A percentile compares a stretch with the other conserved stretches of the same genome.
Conservation (phyloP, 1,140 invertebrate species). For the Cheumatopsyche charites region DNA sequence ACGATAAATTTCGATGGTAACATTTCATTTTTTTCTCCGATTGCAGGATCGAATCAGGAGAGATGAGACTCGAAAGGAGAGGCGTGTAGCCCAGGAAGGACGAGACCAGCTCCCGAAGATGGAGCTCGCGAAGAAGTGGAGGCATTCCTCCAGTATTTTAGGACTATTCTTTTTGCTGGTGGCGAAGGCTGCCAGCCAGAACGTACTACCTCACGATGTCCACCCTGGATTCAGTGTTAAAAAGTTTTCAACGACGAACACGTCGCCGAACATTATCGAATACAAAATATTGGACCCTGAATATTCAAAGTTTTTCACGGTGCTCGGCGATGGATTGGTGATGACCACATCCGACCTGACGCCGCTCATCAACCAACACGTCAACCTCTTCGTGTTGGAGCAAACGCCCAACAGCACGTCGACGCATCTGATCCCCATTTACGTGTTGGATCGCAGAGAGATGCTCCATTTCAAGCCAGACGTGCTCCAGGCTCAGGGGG, state of each 20-base stretch:
- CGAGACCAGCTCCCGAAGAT: conserved; percentile 15
- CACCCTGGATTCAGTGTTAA: conserved; percentile 85
- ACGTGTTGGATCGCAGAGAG: conserved; percentile 79
- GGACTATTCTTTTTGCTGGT: conserved; percentile 52
- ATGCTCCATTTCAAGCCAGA: conserved; percentile 77
- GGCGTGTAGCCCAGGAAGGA: conserved; percentile 18
- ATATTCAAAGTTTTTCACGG: conserved; percentile 82
- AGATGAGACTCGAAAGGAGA: conserved; percentile 40
- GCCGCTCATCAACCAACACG: conserved; percentile 77
- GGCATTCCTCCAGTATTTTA: conserved; percentile 26
- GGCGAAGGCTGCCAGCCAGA: conserved; percentile 52
- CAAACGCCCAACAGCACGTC: conserved; percentile 78
- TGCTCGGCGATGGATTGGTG: conserved; percentile 85
- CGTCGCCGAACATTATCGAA: conserved; percentile 60
- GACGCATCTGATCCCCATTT: conserved; percentile 79
- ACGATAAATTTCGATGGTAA: no score
- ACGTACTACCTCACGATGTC: conserved; percentile 79
- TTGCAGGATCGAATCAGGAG: conserved; percentile 39
- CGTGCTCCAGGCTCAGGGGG: conserved; percentile 66
- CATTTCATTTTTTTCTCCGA: not conserved
- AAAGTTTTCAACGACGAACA: conserved; percentile 64
- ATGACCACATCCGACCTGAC: conserved; percentile 87
- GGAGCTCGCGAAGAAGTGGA: conserved; percentile 25
- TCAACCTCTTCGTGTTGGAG: conserved; percentile 81
- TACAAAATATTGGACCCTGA: conserved; percentile 77